These are phyloP conservation scores for Polyommatus iphigenia DNA, from an alignment of 2,888 invertebrate species.

Conservation along the genomic window DNA sequence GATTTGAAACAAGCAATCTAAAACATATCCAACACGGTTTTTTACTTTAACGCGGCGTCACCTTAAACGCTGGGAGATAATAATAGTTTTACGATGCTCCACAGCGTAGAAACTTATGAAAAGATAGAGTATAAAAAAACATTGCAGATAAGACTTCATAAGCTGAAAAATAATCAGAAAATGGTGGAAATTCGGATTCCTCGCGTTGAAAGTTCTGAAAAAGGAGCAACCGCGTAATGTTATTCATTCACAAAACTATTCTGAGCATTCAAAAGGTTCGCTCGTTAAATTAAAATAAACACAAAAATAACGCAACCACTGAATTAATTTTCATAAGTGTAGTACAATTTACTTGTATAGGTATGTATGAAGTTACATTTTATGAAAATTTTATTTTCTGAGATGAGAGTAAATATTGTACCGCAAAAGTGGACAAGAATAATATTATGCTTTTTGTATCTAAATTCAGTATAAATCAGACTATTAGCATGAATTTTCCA, in stretches of 20 bases:
- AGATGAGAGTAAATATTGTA: not conserved
- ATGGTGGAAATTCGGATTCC: not conserved
- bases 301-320: not conserved
- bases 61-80: not conserved
- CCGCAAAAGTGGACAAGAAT: too few relatives aligned
- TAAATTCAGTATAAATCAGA: too few relatives aligned
- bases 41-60: too few relatives aligned
- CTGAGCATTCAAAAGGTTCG: constrained; percentile 6
- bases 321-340: constrained; percentile 1
- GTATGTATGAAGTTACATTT: not conserved
- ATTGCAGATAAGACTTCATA: not conserved
- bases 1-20: too few relatives aligned
- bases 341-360: not conserved
- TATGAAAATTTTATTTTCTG: not conserved
- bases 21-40: too few relatives aligned
- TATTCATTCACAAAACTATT: constrained; percentile 11
- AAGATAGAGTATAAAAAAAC: not conserved
- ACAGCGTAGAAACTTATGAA: not conserved
- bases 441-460: too few relatives aligned
- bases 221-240: not conserved
- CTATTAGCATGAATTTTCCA: too few relatives aligned
- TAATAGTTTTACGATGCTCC: not conserved
- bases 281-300: constrained; percentile 12
- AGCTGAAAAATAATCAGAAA: not conserved
- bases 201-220: not conserved